phyloP scores from a whole-genome alignment of 2,888 invertebrate species.

The Colletes collaris region DNA sequence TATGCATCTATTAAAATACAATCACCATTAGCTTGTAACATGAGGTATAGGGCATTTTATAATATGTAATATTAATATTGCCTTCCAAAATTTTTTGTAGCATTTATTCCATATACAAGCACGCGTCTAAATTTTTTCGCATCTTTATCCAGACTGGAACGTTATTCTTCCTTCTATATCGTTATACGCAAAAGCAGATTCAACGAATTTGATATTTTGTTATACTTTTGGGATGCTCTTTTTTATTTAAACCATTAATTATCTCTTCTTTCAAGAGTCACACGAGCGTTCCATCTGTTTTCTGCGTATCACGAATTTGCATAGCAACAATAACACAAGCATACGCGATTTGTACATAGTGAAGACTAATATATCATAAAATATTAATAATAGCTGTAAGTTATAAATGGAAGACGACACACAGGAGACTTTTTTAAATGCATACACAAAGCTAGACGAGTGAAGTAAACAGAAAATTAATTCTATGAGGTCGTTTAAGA shows the following conservation, averaged over 20 bases:
- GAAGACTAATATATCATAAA: conserved; percentile 80
- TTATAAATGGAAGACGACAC: conserved; percentile 52
- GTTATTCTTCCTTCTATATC: conserved; percentile 74
- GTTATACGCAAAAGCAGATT: conserved; percentile 68
- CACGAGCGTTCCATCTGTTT: conserved; percentile 67
- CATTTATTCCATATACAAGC: conserved; percentile 69
- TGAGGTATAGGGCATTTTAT: conserved; percentile 79
- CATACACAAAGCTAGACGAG: conserved; percentile 64
- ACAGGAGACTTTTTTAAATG: conserved; percentile 69
- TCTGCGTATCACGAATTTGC: conserved; percentile 67
- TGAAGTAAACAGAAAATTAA: conserved; percentile 60
- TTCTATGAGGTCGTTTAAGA: conserved; percentile 68
- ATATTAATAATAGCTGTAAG: conserved; percentile 74
- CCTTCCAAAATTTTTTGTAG: conserved; percentile 78
- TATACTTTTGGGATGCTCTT: conserved; percentile 31
- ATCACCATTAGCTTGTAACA: conserved; percentile 77
- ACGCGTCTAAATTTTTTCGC: conserved; percentile 66
- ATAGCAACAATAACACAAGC: conserved; percentile 69
- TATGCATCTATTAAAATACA: conserved; percentile 75
- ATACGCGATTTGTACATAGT: conserved; percentile 78
- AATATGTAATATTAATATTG: conserved; percentile 75
- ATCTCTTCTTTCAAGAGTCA: conserved; percentile 52
- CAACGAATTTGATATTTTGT: conserved; percentile 57
- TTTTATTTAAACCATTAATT: conserved; percentile 57
- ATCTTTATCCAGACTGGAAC: conserved; percentile 69